Percentiles rank a stretch among this genome's conserved stretches.
Evolutionary conservation across 2,113 vertebrate species (phyloP).

Genomic region (Hyla sarda): DNA sequence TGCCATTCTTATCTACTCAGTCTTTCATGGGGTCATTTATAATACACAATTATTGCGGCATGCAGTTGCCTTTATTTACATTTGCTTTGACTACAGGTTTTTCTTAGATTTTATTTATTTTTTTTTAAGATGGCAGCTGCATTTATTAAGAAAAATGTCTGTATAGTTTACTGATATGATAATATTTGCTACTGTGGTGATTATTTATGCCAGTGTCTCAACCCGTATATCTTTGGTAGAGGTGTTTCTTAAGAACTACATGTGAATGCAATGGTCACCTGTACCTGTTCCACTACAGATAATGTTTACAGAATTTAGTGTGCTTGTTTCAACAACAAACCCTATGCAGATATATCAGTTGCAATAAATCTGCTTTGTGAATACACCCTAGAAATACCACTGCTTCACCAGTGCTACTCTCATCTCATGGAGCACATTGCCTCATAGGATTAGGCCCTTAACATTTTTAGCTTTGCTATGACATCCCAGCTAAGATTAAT

Average conservation of each 20-base stretch:
- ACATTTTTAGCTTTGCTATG: too few relatives aligned
- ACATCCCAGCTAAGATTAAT: too few relatives aligned
- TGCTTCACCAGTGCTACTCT: too few relatives aligned
- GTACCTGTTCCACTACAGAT: neutral
- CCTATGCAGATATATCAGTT: too few relatives aligned
- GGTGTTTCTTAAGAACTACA: neutral
- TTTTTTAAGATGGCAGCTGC: neutral
- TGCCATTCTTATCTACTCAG: neutral
- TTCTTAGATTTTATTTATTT: too few relatives aligned
- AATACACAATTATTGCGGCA: neutral
- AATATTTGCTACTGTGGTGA: neutral
- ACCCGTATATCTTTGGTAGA: neutral
- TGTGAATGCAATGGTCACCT: neutral
- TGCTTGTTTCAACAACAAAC: too few relatives aligned
- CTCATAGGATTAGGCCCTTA: too few relatives aligned
- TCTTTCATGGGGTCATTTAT: conserved; percentile 8
- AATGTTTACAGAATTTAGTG: too few relatives aligned
- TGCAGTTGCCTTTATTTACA: neutral
- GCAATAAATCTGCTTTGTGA: too few relatives aligned
- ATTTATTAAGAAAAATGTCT: neutral
- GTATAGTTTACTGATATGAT: neutral
- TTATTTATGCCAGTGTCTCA: neutral
- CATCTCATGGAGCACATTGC: too few relatives aligned
- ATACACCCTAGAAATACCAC: too few relatives aligned
- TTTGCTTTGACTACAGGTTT: neutral